Percentiles rank a stretch among this genome's conserved stretches.
Conservation (phyloP, 2,888 invertebrate genomes). For the Ophraella communa region DNA sequence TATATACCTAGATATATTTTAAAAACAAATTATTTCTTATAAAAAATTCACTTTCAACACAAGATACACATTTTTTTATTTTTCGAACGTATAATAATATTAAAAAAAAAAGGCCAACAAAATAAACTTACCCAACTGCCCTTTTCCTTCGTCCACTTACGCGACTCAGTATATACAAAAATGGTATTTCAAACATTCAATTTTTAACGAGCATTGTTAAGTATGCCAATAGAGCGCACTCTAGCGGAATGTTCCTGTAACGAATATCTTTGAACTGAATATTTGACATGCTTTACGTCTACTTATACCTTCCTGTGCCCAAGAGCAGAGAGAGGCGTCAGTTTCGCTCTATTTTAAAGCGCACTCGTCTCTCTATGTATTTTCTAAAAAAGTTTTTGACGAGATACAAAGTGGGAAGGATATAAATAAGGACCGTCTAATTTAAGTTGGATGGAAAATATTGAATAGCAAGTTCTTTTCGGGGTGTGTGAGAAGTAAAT, state of each 20-base stretch:
- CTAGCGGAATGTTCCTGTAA: constrained; percentile 16
- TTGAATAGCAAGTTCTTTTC: not conserved
- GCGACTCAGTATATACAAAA: not conserved
- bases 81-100: no score
- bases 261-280: constrained; percentile 34
- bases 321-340: constrained; percentile 7
- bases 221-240: not conserved
- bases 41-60: no score
- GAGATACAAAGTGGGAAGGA: not conserved
- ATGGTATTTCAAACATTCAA: not conserved
- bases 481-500: not conserved
- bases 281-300: constrained; percentile 26
- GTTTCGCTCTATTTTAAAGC: constrained; percentile 1
- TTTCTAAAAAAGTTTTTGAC: not conserved
- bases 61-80: no score
- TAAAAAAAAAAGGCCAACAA: not conserved
- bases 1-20: no score
- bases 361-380: not conserved
- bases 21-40: no score
- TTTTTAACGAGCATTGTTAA: not conserved
- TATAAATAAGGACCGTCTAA: not conserved
- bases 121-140: not conserved
- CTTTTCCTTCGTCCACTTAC: not conserved
- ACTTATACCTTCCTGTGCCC: constrained; percentile 31
- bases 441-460: not conserved